phyloP scores from a whole-genome alignment of 1,140 invertebrate species.

The Berghia stephanieae region DNA sequence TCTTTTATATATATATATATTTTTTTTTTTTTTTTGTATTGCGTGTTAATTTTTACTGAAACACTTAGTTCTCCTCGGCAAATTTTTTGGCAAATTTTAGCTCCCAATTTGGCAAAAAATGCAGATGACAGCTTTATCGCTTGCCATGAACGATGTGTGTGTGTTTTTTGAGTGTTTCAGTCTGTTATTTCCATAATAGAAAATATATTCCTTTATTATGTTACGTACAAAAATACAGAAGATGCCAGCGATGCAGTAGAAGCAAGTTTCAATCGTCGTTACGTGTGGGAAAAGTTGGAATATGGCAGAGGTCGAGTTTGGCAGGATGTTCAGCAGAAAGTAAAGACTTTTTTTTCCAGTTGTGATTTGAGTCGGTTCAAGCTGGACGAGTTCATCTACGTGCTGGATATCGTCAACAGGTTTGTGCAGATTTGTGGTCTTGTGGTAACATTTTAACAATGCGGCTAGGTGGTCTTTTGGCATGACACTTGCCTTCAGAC shows the following conservation, averaged over 20 bases:
- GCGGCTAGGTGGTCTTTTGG: too few relatives aligned
- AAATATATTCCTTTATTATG: not conserved
- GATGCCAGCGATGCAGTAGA: conserved; percentile 67
- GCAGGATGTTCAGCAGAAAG: conserved; percentile 94
- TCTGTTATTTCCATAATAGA: not conserved
- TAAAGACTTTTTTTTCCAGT: conserved; percentile 78
- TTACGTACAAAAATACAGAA: conserved; percentile 1
- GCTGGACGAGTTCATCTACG: conserved; percentile 93
- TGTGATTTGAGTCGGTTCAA: conserved; percentile 85
- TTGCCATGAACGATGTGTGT: too few relatives aligned
- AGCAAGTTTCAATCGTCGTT: conserved; percentile 76
- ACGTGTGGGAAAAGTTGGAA: conserved; percentile 88
- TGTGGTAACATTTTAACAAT: not conserved
- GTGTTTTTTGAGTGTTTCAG: not conserved
- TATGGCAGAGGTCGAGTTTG: conserved; percentile 86
- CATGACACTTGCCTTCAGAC: too few relatives aligned
- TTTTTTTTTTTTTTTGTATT: not conserved
- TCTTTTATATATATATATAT: not conserved
- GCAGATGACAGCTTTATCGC: too few relatives aligned
- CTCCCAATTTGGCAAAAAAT: too few relatives aligned
- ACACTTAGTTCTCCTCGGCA: too few relatives aligned
- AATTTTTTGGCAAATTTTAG: too few relatives aligned
- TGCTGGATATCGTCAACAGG: conserved; percentile 87
- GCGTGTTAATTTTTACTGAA: too few relatives aligned
- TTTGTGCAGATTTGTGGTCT: not conserved